Conservation (phyloP, 1,140 invertebrate genomes). For the Drosophila navojoa region DNA sequence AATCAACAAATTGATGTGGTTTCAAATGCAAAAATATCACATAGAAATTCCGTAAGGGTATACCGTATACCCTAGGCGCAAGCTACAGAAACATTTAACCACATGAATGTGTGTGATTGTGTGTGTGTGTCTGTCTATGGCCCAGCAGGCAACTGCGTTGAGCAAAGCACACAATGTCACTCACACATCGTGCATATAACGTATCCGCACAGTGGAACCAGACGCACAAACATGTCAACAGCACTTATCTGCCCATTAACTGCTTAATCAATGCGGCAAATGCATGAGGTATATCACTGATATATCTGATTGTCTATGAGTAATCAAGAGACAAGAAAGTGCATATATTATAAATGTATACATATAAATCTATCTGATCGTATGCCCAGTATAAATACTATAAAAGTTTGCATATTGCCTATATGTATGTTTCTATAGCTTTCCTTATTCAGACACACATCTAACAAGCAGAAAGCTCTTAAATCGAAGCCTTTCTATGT, state of each 20-base stretch:
- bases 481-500: not conserved
- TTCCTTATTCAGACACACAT: too few species aligned
- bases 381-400: too few species aligned
- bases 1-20: not conserved
- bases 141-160: constrained; percentile 18
- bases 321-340: too few species aligned
- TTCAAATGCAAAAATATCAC: too few species aligned
- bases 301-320: too few species aligned
- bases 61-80: not conserved
- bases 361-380: too few species aligned
- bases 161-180: constrained; percentile 19
- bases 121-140: not conserved
- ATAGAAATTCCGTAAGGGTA: not conserved
- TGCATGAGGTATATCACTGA: not conserved
- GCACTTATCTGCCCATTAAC: not conserved
- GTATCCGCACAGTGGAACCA: constrained; percentile 27
- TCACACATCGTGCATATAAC: constrained; percentile 5
- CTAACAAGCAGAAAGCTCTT: too few species aligned
- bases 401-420: too few species aligned
- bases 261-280: not conserved
- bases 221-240: not conserved
- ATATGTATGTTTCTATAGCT: too few species aligned
- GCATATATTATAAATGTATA: too few species aligned
- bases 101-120: not conserved
- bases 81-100: constrained; percentile 3